Conservation (phyloP, 2,113 vertebrate genomes). For the Suricata suricatta region DNA sequence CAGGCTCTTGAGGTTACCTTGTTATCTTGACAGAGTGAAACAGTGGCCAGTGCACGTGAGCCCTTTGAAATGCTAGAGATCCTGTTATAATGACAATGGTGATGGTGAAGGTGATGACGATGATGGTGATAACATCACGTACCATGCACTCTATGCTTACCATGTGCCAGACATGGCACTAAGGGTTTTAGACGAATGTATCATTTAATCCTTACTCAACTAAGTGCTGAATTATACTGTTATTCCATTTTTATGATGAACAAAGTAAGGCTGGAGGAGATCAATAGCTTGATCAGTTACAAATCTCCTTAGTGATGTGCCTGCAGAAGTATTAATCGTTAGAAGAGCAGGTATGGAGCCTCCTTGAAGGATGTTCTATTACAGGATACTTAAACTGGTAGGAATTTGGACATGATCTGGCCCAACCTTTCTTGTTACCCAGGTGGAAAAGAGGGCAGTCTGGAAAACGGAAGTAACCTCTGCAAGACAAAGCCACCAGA, state of each 20-base stretch:
- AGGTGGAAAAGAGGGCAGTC: neutral
- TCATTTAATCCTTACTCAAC: neutral
- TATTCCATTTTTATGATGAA: neutral
- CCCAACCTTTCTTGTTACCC: neutral
- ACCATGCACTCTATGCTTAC: neutral
- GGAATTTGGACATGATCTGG: neutral
- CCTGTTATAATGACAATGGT: no score
- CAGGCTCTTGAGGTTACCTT: neutral
- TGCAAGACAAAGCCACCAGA: neutral
- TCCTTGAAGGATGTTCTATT: neutral
- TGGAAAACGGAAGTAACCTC: neutral
- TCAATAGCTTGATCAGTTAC: neutral
- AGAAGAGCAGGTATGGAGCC: neutral
- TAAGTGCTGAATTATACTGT: neutral
- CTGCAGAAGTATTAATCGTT: neutral
- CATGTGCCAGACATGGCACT: neutral
- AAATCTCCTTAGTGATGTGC: neutral
- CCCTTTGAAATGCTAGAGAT: neutral
- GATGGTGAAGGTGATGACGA: neutral
- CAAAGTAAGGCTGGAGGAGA: conserved; percentile 12
- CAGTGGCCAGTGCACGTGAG: neutral
- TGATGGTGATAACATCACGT: neutral
- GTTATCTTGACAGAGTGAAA: neutral
- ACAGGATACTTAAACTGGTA: neutral
- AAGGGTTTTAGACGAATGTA: neutral